phyloP scores from a whole-genome alignment of 2,797 vertebrate species.

The Brachyrhaphis roseni region DNA sequence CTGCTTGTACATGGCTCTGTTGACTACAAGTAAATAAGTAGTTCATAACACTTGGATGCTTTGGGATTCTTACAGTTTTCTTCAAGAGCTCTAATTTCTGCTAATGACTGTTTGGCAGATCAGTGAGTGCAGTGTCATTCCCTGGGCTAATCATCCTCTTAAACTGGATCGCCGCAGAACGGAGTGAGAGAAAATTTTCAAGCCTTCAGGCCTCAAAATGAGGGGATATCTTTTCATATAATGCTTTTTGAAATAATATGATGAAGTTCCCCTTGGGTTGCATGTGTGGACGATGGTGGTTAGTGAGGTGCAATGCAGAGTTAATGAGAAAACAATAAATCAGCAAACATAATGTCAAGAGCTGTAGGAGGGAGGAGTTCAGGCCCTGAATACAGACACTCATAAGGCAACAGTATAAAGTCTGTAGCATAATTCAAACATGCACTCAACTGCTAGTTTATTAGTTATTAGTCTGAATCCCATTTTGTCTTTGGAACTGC shows the following conservation, averaged over 20 bases:
- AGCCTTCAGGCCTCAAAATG: slow-evolving; percentile 11
- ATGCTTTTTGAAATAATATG: slow-evolving; percentile 21
- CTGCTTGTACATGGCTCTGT: neutral
- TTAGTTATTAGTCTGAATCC: neutral
- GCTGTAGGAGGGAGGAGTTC: neutral
- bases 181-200: slow-evolving; percentile 15
- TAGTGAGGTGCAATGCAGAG: slow-evolving; percentile 10
- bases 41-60: slow-evolving; percentile 28
- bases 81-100: slow-evolving; percentile 53
- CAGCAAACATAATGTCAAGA: neutral
- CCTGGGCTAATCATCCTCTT: slow-evolving; percentile 52
- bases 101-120: slow-evolving; percentile 47
- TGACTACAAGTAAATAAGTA: slow-evolving; percentile 46
- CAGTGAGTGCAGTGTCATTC: slow-evolving; percentile 16
- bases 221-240: slow-evolving; percentile 20
- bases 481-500: neutral
- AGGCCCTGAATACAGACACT: neutral
- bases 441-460: neutral
- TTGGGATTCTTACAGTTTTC: slow-evolving; percentile 40
- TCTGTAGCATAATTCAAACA: neutral
- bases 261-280: neutral
- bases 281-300: slow-evolving; percentile 15
- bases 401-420: neutral
- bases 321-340: neutral
- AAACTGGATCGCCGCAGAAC: slow-evolving; percentile 20